Conservation (phyloP, 2,113 vertebrate species). For the Sminthopsis crassicaudata region DNA sequence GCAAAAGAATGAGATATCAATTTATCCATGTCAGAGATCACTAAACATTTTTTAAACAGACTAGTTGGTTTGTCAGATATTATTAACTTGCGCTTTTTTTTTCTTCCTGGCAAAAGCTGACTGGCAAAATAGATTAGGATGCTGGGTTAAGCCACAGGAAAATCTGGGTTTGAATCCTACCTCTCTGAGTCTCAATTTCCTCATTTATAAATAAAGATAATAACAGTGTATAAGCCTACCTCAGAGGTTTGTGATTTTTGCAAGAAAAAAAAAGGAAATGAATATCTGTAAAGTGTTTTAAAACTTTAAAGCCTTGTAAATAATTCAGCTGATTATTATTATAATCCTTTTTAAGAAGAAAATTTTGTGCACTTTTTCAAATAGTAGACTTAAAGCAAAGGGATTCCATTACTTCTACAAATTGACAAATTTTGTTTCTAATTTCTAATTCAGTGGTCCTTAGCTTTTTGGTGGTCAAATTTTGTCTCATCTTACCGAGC, state of each 20-base stretch:
- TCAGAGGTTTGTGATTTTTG: neutral
- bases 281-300: neutral
- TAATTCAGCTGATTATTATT: neutral
- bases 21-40: slow-evolving; percentile 56
- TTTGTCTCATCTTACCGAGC: neutral
- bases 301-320: neutral
- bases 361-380: slow-evolving; percentile 8
- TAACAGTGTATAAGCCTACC: neutral
- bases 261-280: neutral
- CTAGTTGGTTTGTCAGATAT: neutral
- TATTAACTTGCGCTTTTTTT: neutral
- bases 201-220: neutral
- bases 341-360: neutral
- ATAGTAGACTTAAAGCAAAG: slow-evolving; percentile 38
- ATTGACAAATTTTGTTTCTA: neutral
- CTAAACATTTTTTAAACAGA: slow-evolving; percentile 31
- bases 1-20: slow-evolving; percentile 40
- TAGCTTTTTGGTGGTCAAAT: neutral
- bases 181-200: neutral
- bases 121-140: neutral
- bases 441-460: neutral
- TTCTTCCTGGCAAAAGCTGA: neutral
- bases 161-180: neutral
- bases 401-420: neutral
- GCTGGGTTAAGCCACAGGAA: neutral